Base-by-base conservation (phyloP, 2,797 vertebrate species). In the Tarsius wallacei region DNA sequence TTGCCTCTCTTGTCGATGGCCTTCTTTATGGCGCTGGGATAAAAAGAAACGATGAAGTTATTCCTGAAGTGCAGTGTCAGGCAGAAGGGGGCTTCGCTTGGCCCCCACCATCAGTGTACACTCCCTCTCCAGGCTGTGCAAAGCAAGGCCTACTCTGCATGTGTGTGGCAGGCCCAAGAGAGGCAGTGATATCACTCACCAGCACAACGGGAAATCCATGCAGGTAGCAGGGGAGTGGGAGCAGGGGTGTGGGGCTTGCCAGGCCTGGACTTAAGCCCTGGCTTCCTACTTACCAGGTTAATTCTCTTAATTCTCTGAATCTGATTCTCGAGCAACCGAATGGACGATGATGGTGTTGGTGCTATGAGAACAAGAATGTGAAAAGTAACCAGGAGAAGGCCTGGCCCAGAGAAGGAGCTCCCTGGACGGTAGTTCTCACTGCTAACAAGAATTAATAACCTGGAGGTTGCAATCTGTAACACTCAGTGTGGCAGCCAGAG, bases 21-120 rank as follows among this genome's bases (percentile, higher is more conserved):
- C 93, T 96, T 96, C 97, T 87, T 95, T 93, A 87, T 66, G 63
- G 36, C 80, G 90, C 71, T 88, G 33, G 76, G 95, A 95, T 77
- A 87, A 93, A 95, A 36, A 42, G 94, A 42, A 42, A 42, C 7
- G n/a, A 31, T 47, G 66, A 97, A 95, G 47, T 16, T 95, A 63
- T 93, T 81, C 64, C 24, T 10, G 55, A 89, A 91, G 61, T 61
- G 17, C 6, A 89, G 36, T 57, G 76, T 63, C 76, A 33, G 73
- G 51, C 47, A 49, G 19, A 88, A 55, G 64, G 66, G 49, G 49
- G 55, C 70, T 81, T 10, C 49, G 49, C 22, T 90, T 10, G 80
- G 57, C 33, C 17, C 81, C 11, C 73, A 73, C 31, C 28, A 15
- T 86, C 36, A 70, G 24, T 57, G 70, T 59, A 21, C 33, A 15